phyloP scores from a whole-genome alignment of 2,113 vertebrate species.

The Antechinus stuartii region DNA sequence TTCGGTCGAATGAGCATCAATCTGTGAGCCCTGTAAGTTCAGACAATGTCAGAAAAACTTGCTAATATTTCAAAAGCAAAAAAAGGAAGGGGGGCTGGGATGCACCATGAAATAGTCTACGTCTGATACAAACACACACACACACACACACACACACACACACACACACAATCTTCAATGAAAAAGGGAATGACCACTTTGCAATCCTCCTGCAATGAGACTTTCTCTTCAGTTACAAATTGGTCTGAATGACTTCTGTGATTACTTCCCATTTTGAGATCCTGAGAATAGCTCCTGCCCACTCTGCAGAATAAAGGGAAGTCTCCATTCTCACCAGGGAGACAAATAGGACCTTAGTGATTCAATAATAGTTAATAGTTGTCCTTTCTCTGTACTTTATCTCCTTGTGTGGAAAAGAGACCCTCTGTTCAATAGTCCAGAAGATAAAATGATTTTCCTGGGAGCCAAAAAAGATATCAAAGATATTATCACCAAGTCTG shows the following conservation, averaged over 20 bases:
- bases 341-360: conserved; percentile 58
- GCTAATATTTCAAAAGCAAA: too few relatives aligned
- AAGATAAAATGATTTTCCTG: conserved; percentile 79
- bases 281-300: background rate
- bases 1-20: background rate
- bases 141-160: background rate
- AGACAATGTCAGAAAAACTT: background rate
- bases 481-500: conserved; percentile 71
- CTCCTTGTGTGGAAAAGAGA: conserved; percentile 69
- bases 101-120: background rate
- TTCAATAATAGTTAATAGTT: conserved; percentile 65
- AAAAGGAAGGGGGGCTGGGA: background rate
- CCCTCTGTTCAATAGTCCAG: conserved; percentile 58
- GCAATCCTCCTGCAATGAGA: background rate
- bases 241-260: background rate
- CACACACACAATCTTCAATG: background rate
- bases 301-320: background rate
- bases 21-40: background rate
- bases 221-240: background rate
- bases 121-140: background rate
- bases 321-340: conserved; percentile 11
- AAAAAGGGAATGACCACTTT: background rate
- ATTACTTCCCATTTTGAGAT: background rate
- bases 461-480: conserved; percentile 74
- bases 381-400: conserved; percentile 71